Base-by-base conservation (phyloP, 2,797 vertebrate species). In the Mastacembelus armatus region DNA sequence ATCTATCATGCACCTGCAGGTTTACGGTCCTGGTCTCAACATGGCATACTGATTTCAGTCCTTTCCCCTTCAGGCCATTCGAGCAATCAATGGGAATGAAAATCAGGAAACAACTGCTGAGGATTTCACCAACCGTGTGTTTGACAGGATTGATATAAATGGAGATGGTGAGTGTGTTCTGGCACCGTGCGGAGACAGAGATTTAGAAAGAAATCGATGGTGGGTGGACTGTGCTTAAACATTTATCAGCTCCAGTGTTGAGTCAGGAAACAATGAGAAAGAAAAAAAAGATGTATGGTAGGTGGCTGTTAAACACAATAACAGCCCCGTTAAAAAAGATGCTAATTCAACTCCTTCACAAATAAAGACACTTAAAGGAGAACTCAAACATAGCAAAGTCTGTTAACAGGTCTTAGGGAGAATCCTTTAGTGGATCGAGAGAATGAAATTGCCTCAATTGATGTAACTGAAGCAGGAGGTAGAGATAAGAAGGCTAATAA, bases 101-200 rank as follows among this genome's bases (percentile, higher is more conserved):
- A 89, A 80, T 15, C 93, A 95, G 44, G 94, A 96, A 9, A 43
- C 70, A 0, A 92, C 81, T 0, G 93, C 93, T 0, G 96, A 96
- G 80, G 96, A 97, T 11, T 97, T 97, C 78, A 97, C 96, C 15
- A 95, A 96, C 90, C 57, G 91, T 0, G 96, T 97, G 63, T 97
- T 97, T 66, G 87, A 96, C 78, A 94, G 91, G 85, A 96, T 97
- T 26, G 96, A 97, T 60, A 86, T 95, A 44, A 97, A 97, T 0
- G 95, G 95, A 81, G 95, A 97, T 5, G 96, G 96, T 96, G 81
- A 94, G 94, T 78, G n/a, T 45, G 60, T 26, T 15, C 26, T 71
- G 56, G 19, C 52, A 18, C 22, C 10, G n/a, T 16, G 9, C 6
- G 14, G 26, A 43, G 40, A 38, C 3, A 1, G 15, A 57, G 40